A percentile compares a stretch with the other conserved stretches of the same genome.
phyloP scores from a whole-genome alignment of 2,113 vertebrate species.

The Ptychochromis oligacanthus region DNA sequence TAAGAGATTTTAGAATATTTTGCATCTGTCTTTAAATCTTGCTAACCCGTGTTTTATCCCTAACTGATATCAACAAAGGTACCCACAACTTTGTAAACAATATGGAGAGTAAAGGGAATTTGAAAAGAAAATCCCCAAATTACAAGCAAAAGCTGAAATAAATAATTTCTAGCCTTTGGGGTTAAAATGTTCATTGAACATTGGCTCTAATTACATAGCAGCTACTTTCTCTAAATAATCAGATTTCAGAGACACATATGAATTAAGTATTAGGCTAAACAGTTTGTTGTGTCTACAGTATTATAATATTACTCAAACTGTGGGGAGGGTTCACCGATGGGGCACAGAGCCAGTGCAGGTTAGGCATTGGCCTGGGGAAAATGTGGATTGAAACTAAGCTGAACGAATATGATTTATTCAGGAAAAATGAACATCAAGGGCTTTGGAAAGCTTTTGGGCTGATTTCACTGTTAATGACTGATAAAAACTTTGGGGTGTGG shows the following conservation, averaged over 20 bases:
- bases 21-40: slow-evolving; percentile 54
- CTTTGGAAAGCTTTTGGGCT: not conserved
- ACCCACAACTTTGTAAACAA: not conserved
- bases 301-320: too few relatives aligned
- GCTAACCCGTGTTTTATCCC: slow-evolving; percentile 35
- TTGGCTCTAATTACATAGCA: not conserved
- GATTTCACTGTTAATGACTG: not conserved
- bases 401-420: not conserved
- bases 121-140: slow-evolving; percentile 11
- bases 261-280: not conserved
- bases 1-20: slow-evolving; percentile 66
- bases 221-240: not conserved
- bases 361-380: not conserved
- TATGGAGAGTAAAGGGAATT: not conserved
- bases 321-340: not conserved
- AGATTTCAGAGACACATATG: not conserved
- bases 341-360: not conserved
- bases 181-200: not conserved
- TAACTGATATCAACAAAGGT: slow-evolving; percentile 18
- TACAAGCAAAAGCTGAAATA: not conserved
- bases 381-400: not conserved
- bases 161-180: not conserved
- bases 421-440: not conserved
- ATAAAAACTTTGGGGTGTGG: not conserved
- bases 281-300: not conserved